phyloP scores from a whole-genome alignment of 2,113 vertebrate species.

The Pluvianellus socialis region DNA sequence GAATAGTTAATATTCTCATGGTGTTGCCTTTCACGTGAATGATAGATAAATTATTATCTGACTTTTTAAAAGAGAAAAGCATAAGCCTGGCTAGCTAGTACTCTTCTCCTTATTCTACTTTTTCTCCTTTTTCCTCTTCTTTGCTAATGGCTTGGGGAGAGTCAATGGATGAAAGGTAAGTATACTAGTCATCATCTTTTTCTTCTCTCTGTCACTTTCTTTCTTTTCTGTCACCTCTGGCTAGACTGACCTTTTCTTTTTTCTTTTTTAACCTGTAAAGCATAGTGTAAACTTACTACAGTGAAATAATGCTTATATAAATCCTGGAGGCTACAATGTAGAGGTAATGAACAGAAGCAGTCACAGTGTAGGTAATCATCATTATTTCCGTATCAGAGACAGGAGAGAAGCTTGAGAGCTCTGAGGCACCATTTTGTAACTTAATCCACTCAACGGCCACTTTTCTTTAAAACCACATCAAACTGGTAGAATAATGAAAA shows the following conservation, averaged over 20 bases:
- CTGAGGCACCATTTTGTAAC: background rate
- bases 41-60: background rate
- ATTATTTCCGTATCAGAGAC: background rate
- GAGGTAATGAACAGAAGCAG: background rate
- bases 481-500: background rate
- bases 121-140: constrained; percentile 17
- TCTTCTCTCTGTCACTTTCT: background rate
- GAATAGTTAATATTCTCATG: background rate
- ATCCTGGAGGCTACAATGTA: background rate
- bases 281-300: background rate
- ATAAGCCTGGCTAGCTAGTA: background rate
- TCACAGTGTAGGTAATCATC: background rate
- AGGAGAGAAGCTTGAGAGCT: background rate
- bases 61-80: background rate
- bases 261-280: background rate
- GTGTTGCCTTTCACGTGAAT: background rate
- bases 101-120: constrained; percentile 2
- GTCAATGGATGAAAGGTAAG: background rate
- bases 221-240: background rate
- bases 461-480: background rate
- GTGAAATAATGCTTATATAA: background rate
- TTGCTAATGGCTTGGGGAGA: background rate
- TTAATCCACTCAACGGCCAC: background rate
- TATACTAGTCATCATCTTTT: background rate
- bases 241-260: background rate